phyloP scores from a whole-genome alignment of 2,113 vertebrate species.

The Poecilia latipinna region DNA sequence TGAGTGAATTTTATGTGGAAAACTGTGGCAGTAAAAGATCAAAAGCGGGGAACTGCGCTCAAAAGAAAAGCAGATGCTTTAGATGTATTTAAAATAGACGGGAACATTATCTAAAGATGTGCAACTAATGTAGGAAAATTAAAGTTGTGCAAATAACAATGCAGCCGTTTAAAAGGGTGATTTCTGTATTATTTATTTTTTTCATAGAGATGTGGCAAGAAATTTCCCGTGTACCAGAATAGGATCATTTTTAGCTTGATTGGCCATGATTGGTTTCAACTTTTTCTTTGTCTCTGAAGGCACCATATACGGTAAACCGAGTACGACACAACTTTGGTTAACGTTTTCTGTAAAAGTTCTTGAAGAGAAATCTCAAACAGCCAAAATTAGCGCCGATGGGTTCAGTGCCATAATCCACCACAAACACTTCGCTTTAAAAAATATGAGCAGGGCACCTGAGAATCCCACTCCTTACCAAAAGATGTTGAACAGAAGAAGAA shows the following conservation, averaged over 20 bases:
- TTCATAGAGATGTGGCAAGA: too few species aligned
- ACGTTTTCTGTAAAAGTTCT: neutral
- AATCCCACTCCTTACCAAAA: neutral
- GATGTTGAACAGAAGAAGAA: neutral
- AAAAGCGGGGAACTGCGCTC: constrained; percentile 36
- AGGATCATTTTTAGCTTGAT: too few species aligned
- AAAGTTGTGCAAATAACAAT: neutral
- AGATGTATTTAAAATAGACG: neutral
- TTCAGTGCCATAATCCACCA: neutral
- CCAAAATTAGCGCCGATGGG: neutral
- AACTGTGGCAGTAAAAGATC: constrained; percentile 6
- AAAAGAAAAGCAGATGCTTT: neutral
- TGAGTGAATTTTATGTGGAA: constrained; percentile 44
- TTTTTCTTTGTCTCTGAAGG: too few species aligned
- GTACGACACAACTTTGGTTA: too few species aligned
- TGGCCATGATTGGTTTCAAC: too few species aligned
- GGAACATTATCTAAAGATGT: neutral
- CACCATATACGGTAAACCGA: too few species aligned
- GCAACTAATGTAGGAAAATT: neutral
- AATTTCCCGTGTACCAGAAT: too few species aligned
- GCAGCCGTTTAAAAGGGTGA: too few species aligned
- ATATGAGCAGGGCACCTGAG: neutral
- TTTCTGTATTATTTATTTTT: too few species aligned
- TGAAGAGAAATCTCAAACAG: neutral
- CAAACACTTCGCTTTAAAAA: neutral